These are phyloP conservation scores for Drosophila monieri DNA, from an alignment of 2,888 invertebrate genomes.

Conservation along the genomic window DNA sequence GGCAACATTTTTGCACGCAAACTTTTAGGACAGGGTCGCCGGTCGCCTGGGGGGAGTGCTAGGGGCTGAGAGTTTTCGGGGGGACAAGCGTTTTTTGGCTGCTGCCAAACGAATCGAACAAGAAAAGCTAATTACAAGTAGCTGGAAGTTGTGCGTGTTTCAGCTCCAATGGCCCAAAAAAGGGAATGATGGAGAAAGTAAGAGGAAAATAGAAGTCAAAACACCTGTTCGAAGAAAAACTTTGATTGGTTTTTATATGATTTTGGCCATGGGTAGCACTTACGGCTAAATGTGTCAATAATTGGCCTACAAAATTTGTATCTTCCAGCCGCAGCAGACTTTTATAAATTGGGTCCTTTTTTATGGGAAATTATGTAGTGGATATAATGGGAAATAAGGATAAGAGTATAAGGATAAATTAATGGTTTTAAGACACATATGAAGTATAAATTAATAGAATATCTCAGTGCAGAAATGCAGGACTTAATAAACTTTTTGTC, in stretches of 20 bases:
- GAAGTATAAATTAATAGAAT: neutral
- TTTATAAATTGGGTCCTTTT: constrained; percentile 29
- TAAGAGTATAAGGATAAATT: neutral
- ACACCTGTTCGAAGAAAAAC: constrained; percentile 74
- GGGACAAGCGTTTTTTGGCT: constrained; percentile 63
- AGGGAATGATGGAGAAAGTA: constrained; percentile 7
- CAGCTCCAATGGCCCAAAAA: constrained; percentile 57
- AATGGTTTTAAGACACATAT: neutral
- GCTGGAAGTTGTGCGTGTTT: constrained; percentile 74
- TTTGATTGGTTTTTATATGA: constrained; percentile 76
- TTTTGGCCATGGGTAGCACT: constrained; percentile 28
- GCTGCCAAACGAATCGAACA: constrained; percentile 72
- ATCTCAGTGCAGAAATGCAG: too few species aligned
- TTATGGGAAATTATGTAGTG: constrained; percentile 2
- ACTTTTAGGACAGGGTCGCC: constrained; percentile 45
- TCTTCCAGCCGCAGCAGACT: constrained; percentile 37
- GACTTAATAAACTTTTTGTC: neutral
- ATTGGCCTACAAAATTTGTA: constrained; percentile 58
- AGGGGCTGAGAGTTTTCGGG: constrained; percentile 8
- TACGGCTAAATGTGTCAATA: constrained; percentile 66
- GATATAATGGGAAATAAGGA: neutral
- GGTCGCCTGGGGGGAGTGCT: too few species aligned
- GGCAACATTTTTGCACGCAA: constrained; percentile 67
- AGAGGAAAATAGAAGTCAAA: constrained; percentile 28
- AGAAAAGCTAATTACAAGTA: constrained; percentile 80